Evolutionary conservation across 2,113 vertebrate genomes (phyloP), one percentile per base, ranked within the genome.

Genomic region (Greenwoodochromis staneri): DNA sequence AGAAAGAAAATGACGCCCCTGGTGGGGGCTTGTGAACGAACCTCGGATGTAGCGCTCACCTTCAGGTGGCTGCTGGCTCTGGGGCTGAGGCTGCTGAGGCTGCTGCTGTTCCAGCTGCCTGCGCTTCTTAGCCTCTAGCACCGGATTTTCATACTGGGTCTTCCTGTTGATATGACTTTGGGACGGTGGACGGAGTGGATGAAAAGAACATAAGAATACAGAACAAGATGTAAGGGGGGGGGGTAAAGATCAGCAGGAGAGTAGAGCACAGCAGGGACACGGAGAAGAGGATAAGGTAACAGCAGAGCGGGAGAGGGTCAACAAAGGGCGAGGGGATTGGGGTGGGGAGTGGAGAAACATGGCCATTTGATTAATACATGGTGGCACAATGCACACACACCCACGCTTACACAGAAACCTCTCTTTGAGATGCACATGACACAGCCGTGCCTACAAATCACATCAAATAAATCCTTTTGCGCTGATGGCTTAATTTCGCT

Each of bases 131-230:
- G 98, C 98, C 96, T 99, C 99, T 87, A 99, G 94, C 91, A 99
- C 96, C 4, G 99, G 99, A 93, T 99, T 99, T 94, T 99, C 99
- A 93, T 99, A 99, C 91, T 99, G 99, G 2, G 99, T 99, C 97
- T 99, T 99, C 95, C 98, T 97, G 97, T 99, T 99, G 96, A 99
- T 98, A 95, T 99, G 99, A 97, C 99, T 99, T 82, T 94, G 93
- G 91, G 85, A 31, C 4, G 5, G 80, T 34, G 80, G 80, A 47
- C 27, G 69, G 38, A 19, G 81, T 24, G 47, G 49, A 69, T 76
- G 54, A 38, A 78, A 54, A 80, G 24, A 54, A 45, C 45, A 54
- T 16, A 81, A n/a, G 57, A 47, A 86, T 11, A 85, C 78, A 81
- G 83, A 88, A 29, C 47, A 34, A 34, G 83, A 82, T 80, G 61